Evolutionary conservation across 2,888 invertebrate genomes (phyloP).

Genomic region (Pristionchus fissidentatus): DNA sequence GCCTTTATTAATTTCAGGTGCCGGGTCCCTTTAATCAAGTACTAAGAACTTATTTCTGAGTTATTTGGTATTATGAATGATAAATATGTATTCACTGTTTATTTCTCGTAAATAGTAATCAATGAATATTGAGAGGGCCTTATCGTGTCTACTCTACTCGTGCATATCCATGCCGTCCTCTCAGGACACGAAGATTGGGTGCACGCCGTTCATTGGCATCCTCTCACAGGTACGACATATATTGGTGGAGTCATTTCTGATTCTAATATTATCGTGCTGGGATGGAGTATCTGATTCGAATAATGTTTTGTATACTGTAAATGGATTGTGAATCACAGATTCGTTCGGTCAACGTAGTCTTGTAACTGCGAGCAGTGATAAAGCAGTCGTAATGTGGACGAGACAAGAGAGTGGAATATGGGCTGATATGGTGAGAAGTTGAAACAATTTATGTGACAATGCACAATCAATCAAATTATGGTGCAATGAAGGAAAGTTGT

Average conservation of each 20-base stretch:
- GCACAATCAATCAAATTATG: no score
- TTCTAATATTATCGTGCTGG: no score
- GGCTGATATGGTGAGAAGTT: slow-evolving; percentile 50
- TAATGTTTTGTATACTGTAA: no score
- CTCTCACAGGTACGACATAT: slow-evolving; percentile 62
- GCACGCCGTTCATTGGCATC: slow-evolving; percentile 90
- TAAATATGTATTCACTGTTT: no score
- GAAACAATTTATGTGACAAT: not conserved
- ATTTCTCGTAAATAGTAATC: slow-evolving; percentile 82
- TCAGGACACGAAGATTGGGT: slow-evolving; percentile 95
- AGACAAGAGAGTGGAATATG: slow-evolving; percentile 50
- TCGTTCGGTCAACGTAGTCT: slow-evolving; percentile 48
- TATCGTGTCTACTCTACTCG: not conserved
- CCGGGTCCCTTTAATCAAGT: no score
- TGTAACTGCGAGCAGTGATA: slow-evolving; percentile 70
- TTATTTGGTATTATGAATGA: not conserved
- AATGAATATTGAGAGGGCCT: not conserved
- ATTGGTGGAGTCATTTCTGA: no score
- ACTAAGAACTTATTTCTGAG: not conserved
- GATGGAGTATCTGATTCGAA: no score
- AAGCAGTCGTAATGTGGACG: slow-evolving; percentile 69
- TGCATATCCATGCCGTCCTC: slow-evolving; percentile 82
- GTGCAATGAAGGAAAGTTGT: not conserved
- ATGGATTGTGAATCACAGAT: not conserved
- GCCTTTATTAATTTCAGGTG: no score